Evolutionary conservation across 2,113 vertebrate genomes (phyloP), one percentile per base, ranked within the genome.

Genomic region (Elachura formosa): DNA sequence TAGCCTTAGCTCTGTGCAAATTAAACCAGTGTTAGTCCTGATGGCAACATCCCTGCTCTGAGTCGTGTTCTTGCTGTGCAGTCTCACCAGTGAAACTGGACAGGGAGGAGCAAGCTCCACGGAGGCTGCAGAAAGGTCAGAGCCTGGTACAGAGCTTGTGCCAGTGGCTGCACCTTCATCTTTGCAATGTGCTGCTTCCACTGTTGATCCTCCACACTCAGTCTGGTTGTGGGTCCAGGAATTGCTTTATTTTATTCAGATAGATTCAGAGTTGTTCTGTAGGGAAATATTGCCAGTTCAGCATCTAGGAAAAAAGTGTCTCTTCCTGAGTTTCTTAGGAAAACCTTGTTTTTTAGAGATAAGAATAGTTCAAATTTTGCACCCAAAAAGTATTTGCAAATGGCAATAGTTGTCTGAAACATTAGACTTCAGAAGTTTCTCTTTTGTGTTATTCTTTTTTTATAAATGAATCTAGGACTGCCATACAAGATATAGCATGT

Each of bases 131-230:
- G 24, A 23, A 4, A 58, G 7, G 21, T 14, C 22, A 31, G 48
- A 83, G 40, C 33, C 29, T 24, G 74, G 21, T 2, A 4, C 46
- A 45, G 13, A 21, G 61, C 25, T 40, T 43, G 7, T 55, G 48
- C 34, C 34, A 12, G 22, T 5, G 69, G 46, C 3, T 54, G 74
- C 43, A 9, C 2, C 1, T 19, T 55, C 10, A 3, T 6, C 61
- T 52, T 33, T 14, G 63, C 69, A 34, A 2, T 0, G 1, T 5
- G 3, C 14, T 34, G 16, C 51, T 71, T 41, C 75, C 41, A 7
- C 8, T 5, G 3, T 4, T 0, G 0, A 4, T 28, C 31, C 51
- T 29, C 19, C 41, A 8, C 14, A 3, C 10, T 2, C 16, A 5
- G 13, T 3, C 43, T 41, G 58, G 8, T 29, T 63, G 21, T 25